phyloP scores from a whole-genome alignment of 2,888 invertebrate genomes.

The Lomographa bimaculata region DNA sequence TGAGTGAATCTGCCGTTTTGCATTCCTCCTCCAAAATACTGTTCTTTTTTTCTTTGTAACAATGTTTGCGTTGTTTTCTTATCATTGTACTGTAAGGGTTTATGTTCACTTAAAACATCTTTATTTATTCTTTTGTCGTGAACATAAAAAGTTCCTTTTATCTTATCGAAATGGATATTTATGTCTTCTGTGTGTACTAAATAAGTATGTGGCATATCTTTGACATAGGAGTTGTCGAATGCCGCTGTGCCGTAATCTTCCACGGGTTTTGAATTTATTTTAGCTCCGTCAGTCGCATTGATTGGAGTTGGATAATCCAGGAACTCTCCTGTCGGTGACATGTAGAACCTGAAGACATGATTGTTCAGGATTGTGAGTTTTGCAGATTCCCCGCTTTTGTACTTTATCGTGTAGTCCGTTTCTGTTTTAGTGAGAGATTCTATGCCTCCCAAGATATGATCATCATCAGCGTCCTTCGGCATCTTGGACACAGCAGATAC shows the following conservation, averaged over 20 bases:
- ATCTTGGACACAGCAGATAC: constrained; percentile 8
- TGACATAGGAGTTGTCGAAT: constrained; percentile 53
- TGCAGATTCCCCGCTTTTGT: constrained; percentile 56
- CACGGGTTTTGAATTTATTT: constrained; percentile 57
- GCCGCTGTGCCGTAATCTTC: constrained; percentile 55
- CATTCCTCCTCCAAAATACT: constrained; percentile 75
- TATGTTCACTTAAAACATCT: constrained; percentile 56
- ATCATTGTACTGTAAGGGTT: constrained; percentile 53
- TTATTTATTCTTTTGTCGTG: constrained; percentile 56
- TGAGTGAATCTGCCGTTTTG: constrained; percentile 74
- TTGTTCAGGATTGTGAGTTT: constrained; percentile 61
- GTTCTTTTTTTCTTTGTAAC: constrained; percentile 54
- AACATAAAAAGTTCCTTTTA: constrained; percentile 55
- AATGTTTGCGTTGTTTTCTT: constrained; percentile 52
- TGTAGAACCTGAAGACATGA: constrained; percentile 69
- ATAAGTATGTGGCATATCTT: constrained; percentile 43
- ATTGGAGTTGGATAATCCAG: constrained; percentile 63
- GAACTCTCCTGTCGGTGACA: constrained; percentile 64
- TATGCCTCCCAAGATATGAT: constrained; percentile 45
- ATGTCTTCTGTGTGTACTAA: constrained; percentile 58
- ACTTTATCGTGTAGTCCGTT: constrained; percentile 52
- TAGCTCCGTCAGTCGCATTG: constrained; percentile 57
- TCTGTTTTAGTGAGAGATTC: constrained; percentile 50
- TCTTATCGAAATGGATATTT: constrained; percentile 59
- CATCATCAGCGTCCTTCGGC: constrained; percentile 19